Evolutionary conservation across 2,888 invertebrate species (phyloP).

Genomic region (Trilocha varians): DNA sequence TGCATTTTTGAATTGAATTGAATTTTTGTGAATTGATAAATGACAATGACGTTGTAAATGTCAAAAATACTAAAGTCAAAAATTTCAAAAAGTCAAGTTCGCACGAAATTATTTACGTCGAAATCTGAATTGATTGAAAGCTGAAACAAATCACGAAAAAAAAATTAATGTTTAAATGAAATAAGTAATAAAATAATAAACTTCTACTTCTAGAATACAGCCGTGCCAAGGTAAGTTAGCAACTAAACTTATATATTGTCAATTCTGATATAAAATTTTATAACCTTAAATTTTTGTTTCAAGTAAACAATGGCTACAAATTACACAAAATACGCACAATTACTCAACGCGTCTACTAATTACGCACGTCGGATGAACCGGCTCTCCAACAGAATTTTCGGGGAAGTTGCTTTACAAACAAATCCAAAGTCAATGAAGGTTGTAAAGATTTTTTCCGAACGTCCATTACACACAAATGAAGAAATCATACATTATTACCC

Average conservation of each 20-base stretch:
- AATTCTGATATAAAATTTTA: background rate
- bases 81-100: too few relatives aligned
- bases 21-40: too few relatives aligned
- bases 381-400: slow-evolving; percentile 90
- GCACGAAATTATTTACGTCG: too few relatives aligned
- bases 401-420: slow-evolving; percentile 86
- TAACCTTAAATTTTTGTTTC: slow-evolving; percentile 1
- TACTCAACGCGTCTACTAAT: slow-evolving; percentile 80
- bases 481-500: slow-evolving; percentile 90
- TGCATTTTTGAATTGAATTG: too few relatives aligned
- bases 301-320: slow-evolving; percentile 60
- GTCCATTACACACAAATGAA: slow-evolving; percentile 81
- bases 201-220: too few relatives aligned
- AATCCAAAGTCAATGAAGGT: slow-evolving; percentile 85
- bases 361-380: slow-evolving; percentile 90
- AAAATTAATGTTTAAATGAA: too few relatives aligned
- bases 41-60: too few relatives aligned
- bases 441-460: slow-evolving; percentile 82
- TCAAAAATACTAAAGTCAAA: too few relatives aligned
- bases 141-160: too few relatives aligned
- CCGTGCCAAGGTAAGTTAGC: too few relatives aligned
- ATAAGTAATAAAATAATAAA: too few relatives aligned
- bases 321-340: slow-evolving; percentile 80
- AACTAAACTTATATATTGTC: background rate
- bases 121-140: too few relatives aligned